phyloP scores from a whole-genome alignment of 1,140 invertebrate species.

The Cydia fagiglandana region DNA sequence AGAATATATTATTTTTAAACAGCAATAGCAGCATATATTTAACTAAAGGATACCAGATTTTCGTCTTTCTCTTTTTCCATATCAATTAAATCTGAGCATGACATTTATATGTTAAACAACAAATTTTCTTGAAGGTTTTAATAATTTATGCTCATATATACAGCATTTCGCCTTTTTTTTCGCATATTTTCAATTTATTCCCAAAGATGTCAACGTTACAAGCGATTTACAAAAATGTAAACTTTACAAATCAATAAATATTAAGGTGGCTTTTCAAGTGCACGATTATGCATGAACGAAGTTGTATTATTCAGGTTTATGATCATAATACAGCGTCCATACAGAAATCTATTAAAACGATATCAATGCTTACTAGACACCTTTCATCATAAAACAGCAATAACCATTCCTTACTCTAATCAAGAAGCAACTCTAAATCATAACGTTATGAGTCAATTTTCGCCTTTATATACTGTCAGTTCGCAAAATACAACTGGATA shows the following conservation, averaged over 20 bases:
- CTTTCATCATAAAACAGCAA: conserved; percentile 5
- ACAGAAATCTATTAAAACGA: conserved; percentile 12
- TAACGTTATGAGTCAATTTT: neutral
- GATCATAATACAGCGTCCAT: neutral
- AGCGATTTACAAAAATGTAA: neutral
- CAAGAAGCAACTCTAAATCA: conserved; percentile 21
- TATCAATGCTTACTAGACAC: conserved; percentile 4
- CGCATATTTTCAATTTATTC: too few relatives aligned
- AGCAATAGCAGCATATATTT: too few relatives aligned
- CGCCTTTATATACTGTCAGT: conserved; percentile 5
- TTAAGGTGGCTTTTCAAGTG: conserved; percentile 46
- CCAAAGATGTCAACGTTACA: too few relatives aligned
- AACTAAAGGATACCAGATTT: too few relatives aligned
- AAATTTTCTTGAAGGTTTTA: too few relatives aligned
- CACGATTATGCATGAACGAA: conserved; percentile 47
- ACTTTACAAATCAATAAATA: conserved; percentile 24
- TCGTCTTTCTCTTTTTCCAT: too few relatives aligned
- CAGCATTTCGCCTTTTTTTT: too few relatives aligned
- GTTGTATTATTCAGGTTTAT: conserved; percentile 19
- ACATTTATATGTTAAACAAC: too few relatives aligned
- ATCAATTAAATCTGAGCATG: too few relatives aligned
- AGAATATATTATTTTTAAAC: too few relatives aligned
- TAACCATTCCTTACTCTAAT: conserved; percentile 11
- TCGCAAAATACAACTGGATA: conserved; percentile 29
- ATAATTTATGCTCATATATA: too few relatives aligned